A percentile compares a stretch with the other conserved stretches of the same genome.
Conservation (phyloP, 2,797 vertebrate species). For the Lates japonicus region DNA sequence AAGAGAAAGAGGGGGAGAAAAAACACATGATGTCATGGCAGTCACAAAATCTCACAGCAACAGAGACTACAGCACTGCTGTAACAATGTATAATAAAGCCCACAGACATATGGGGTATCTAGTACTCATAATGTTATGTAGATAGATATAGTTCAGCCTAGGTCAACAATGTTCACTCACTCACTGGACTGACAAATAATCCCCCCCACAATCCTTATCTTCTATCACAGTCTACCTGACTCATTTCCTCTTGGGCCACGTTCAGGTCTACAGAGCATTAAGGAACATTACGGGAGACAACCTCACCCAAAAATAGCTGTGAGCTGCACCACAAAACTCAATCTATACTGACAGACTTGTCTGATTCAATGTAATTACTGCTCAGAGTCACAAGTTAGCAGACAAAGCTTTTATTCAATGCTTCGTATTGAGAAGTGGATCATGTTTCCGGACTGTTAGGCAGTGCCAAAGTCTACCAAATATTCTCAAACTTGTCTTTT, state of each 20-base stretch:
- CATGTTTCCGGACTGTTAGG: slow-evolving; percentile 6
- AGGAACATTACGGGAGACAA: slow-evolving; percentile 22
- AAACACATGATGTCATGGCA: slow-evolving; percentile 64
- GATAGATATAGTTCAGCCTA: slow-evolving; percentile 18
- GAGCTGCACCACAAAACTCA: slow-evolving; percentile 25
- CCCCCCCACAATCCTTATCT: slow-evolving; percentile 30
- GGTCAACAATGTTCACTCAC: slow-evolving; percentile 35
- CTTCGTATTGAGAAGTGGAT: slow-evolving; percentile 19
- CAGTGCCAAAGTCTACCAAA: background rate
- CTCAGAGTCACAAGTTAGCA: slow-evolving; percentile 16
- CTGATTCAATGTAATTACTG: slow-evolving; percentile 31
- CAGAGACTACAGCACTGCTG: slow-evolving; percentile 26
- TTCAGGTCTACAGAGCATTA: slow-evolving; percentile 35
- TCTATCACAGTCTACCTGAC: slow-evolving; percentile 31
- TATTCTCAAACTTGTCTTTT: slow-evolving; percentile 4
- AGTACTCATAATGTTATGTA: slow-evolving; percentile 17
- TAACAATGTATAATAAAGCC: slow-evolving; percentile 23
- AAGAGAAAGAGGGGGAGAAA: slow-evolving; percentile 16
- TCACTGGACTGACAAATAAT: slow-evolving; percentile 32
- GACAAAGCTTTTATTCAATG: slow-evolving; percentile 2
- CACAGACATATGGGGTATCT: slow-evolving; percentile 1
- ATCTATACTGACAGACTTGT: slow-evolving; percentile 18
- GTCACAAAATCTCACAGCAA: slow-evolving; percentile 40
- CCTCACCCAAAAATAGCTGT: slow-evolving; percentile 31
- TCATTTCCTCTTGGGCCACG: slow-evolving; percentile 46